Evolutionary conservation across 2,888 invertebrate species (phyloP).

Genomic region (Dinocampus coccinellae): DNA sequence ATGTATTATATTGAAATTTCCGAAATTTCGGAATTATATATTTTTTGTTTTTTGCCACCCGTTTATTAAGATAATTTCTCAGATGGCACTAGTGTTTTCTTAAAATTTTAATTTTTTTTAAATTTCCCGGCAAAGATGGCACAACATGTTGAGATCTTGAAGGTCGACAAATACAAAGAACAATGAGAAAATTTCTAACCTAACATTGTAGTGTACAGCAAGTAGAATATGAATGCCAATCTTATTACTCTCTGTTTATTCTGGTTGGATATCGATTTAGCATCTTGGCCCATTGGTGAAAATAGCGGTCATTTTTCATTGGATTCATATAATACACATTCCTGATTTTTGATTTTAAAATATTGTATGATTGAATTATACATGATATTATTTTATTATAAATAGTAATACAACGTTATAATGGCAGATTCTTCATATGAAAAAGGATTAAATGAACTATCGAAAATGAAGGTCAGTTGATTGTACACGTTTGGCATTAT

Average conservation of each 20-base stretch:
- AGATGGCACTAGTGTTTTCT: too few species aligned
- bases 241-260: neutral
- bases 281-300: neutral
- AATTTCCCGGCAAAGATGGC: too few species aligned
- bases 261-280: neutral
- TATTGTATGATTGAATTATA: neutral
- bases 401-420: neutral
- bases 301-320: neutral
- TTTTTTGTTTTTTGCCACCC: too few species aligned
- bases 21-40: too few species aligned
- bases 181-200: neutral
- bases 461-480: slow-evolving; percentile 64
- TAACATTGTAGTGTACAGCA: too few species aligned
- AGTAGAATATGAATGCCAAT: neutral
- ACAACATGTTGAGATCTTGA: too few species aligned
- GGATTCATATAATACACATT: neutral
- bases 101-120: too few species aligned
- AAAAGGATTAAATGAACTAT: slow-evolving; percentile 64
- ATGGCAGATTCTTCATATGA: slow-evolving; percentile 68
- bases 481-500: neutral
- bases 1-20: too few species aligned
- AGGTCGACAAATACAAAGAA: neutral
- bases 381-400: neutral
- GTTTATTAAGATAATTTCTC: too few species aligned
- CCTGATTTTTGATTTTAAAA: neutral